A percentile compares a stretch with the other conserved stretches of the same genome.
phyloP scores from a whole-genome alignment of 2,888 invertebrate species.

The Gastrophysa polygoni region DNA sequence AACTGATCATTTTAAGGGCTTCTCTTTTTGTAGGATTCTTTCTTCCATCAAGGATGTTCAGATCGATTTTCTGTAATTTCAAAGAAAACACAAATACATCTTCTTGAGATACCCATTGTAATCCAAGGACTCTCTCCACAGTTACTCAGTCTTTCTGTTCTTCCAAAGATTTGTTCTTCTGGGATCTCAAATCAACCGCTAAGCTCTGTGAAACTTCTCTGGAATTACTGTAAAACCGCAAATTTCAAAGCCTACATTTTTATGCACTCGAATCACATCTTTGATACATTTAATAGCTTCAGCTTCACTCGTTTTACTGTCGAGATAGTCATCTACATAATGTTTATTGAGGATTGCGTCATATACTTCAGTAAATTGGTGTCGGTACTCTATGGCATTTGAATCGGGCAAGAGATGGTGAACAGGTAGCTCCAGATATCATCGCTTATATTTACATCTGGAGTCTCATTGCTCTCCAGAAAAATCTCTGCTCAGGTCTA shows the following conservation, averaged over 20 bases:
- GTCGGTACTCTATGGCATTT: constrained; percentile 9
- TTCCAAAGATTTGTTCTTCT: not conserved
- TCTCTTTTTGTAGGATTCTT: not conserved
- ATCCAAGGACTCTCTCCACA: too few species aligned
- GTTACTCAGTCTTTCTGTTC: not conserved
- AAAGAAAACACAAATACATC: too few species aligned
- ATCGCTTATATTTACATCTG: constrained; percentile 36
- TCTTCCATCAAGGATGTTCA: not conserved
- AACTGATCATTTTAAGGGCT: not conserved
- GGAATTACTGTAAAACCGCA: not conserved
- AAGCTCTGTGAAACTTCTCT: not conserved
- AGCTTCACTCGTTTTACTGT: constrained; percentile 25
- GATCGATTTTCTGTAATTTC: too few species aligned
- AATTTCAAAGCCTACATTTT: not conserved
- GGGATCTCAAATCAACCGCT: too few species aligned
- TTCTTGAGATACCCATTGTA: too few species aligned
- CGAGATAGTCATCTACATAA: constrained; percentile 40
- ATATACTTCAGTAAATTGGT: constrained; percentile 7
- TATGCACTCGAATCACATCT: constrained; percentile 7
- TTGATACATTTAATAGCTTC: constrained; percentile 28
- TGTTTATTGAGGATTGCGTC: constrained; percentile 19
- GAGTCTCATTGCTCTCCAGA: constrained; percentile 22
- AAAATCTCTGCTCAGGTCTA: constrained; percentile 23
- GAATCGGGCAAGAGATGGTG: constrained; percentile 34
- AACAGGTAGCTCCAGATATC: constrained; percentile 41